A percentile compares a stretch with the other conserved stretches of the same genome.
Evolutionary conservation across 1,140 invertebrate genomes (phyloP).

Genomic region (Temnothorax curvispinosus): DNA sequence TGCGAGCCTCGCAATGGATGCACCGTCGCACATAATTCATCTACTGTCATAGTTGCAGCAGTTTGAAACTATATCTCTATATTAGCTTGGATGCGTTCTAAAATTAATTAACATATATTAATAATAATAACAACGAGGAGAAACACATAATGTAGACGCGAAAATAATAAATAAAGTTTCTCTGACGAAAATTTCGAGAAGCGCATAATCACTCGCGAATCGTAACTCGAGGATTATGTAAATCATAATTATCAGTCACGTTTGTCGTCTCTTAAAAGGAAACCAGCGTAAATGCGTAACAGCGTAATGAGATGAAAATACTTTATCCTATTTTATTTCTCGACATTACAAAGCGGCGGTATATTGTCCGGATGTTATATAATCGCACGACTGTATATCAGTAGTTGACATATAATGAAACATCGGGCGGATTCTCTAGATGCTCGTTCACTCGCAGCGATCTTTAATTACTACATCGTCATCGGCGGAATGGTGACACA

Average conservation of each 20-base stretch:
- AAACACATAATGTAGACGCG: not conserved
- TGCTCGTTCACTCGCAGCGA: not conserved
- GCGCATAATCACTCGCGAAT: not conserved
- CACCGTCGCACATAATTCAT: not conserved
- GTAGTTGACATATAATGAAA: slow-evolving; percentile 56
- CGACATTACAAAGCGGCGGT: not conserved
- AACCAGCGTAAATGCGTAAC: not conserved
- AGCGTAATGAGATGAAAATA: not conserved
- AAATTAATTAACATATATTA: not conserved
- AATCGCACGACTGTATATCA: slow-evolving; percentile 46
- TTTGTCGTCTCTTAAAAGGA: slow-evolving; percentile 12
- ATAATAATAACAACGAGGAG: not conserved
- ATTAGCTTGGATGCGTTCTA: not conserved
- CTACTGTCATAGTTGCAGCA: not conserved
- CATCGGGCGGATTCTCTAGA: slow-evolving; percentile 43
- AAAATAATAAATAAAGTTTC: not conserved
- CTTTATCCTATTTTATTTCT: slow-evolving; percentile 1
- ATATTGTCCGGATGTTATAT: not conserved
- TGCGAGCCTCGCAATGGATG: not conserved
- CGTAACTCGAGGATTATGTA: not conserved
- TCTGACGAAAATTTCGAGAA: not conserved
- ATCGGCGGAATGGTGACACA: not conserved
- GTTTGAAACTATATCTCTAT: not conserved
- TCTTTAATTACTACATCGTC: slow-evolving; percentile 60
- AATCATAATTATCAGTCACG: not conserved